Evolutionary conservation across 2,113 vertebrate species (phyloP).

Genomic region (Istiophorus platypterus): DNA sequence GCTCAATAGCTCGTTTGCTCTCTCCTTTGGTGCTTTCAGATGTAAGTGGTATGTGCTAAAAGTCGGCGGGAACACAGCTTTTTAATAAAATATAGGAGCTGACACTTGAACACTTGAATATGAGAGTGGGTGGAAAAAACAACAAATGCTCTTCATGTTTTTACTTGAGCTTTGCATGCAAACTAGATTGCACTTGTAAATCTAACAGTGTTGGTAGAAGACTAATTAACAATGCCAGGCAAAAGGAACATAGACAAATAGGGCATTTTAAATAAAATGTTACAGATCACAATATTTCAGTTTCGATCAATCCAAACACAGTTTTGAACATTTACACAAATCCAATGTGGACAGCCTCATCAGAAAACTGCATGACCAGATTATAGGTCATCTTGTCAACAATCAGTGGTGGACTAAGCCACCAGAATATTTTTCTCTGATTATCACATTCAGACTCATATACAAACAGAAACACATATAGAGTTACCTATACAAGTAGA

Average conservation of each 20-base stretch:
- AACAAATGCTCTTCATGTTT: slow-evolving; percentile 70
- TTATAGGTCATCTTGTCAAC: slow-evolving; percentile 64
- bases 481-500: background rate
- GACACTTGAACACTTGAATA: slow-evolving; percentile 68
- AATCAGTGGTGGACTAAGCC: slow-evolving; percentile 39
- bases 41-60: slow-evolving; percentile 72
- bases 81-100: slow-evolving; percentile 77
- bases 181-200: slow-evolving; percentile 65
- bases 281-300: slow-evolving; percentile 56
- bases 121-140: slow-evolving; percentile 56
- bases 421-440: slow-evolving; percentile 56
- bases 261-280: slow-evolving; percentile 61
- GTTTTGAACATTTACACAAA: slow-evolving; percentile 27
- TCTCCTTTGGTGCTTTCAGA: slow-evolving; percentile 69
- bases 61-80: slow-evolving; percentile 66
- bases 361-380: slow-evolving; percentile 53
- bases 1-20: slow-evolving; percentile 76
- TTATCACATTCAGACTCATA: slow-evolving; percentile 66
- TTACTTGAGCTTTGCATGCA: slow-evolving; percentile 62
- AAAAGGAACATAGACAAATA: slow-evolving; percentile 40
- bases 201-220: slow-evolving; percentile 46
- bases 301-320: slow-evolving; percentile 61
- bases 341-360: slow-evolving; percentile 56
- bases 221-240: slow-evolving; percentile 33
- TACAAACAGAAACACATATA: slow-evolving; percentile 22